phyloP scores from a whole-genome alignment of 2,888 invertebrate species.

The Synergus japonicus region DNA sequence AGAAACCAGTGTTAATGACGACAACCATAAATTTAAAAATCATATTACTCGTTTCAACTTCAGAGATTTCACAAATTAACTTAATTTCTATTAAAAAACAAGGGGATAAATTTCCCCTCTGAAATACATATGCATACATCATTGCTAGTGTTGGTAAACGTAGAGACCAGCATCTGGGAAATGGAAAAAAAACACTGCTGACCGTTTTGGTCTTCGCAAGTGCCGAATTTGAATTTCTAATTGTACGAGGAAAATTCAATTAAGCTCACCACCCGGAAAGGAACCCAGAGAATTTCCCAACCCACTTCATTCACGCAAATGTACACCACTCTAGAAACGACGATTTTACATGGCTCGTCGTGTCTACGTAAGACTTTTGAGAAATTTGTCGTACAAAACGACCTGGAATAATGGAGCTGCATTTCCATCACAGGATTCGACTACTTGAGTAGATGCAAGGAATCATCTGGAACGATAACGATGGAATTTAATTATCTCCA shows the following conservation, averaged over 20 bases:
- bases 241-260: conserved; percentile 72
- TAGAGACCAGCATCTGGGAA: conserved; percentile 16
- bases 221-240: conserved; percentile 75
- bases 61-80: neutral
- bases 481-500: neutral
- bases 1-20: neutral
- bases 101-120: neutral
- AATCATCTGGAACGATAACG: neutral
- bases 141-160: neutral
- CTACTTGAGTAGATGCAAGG: neutral
- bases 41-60: neutral
- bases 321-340: conserved; percentile 6
- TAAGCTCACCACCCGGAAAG: conserved; percentile 56
- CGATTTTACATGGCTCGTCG: conserved; percentile 24
- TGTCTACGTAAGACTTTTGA: conserved; percentile 13
- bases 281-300: conserved; percentile 36
- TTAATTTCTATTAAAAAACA: neutral
- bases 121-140: neutral
- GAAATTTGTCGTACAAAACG: conserved; percentile 14
- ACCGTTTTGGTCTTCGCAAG: conserved; percentile 45
- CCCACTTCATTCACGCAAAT: conserved; percentile 25
- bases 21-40: neutral
- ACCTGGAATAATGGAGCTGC: neutral
- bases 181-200: conserved; percentile 54
- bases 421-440: neutral